Base-by-base conservation (phyloP, 1,140 invertebrate species). In the Rhopalosiphum padi region DNA sequence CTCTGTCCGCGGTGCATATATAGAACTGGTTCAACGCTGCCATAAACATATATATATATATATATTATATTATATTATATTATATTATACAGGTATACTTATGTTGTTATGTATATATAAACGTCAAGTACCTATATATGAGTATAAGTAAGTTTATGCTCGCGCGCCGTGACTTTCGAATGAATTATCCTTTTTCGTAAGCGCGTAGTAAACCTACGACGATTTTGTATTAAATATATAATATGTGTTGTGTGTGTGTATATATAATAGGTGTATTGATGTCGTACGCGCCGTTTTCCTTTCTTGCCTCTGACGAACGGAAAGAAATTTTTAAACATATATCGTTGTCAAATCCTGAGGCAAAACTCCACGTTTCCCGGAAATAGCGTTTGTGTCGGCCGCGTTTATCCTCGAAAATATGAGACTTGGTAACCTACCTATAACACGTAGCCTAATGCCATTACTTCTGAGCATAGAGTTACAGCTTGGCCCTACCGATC, bases 161-260 rank as follows among this genome's bases (percentile, higher is more conserved):
- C 86, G 21, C 21, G 6, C 23, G 35, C 35, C 89, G 89, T 21
- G 55, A 68, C 89, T 90, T 90, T 90, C 89, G 89, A 90, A 90
- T 68, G 53, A 68, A 90, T 90, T 90, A 41, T 90, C 89, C 89
- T 41, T 90, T 90, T 90, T 60, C 18, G 53, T 68, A 68, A 90
- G 41, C 41, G 89, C 18, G 5, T 68, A 60, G 53, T 30, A 77
- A 68, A 77, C n/a, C 60, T 77, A n/a, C 60, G n/a, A 77, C 60
- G 30, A 77, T 77, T 77, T 77, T 77, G 18, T 77, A 77, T 68
- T 77, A n/a, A 77, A n/a, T n/a, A n/a, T n/a, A n/a, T 30, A 30
- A n/a, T 77, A 35, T 77, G 60, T 77, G n/a, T n/a, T 51, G 53
- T 53, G 53, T 53, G 51, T n/a, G 23, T 30, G 30, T n/a, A 18